Conservation (phyloP, 64 coral and sea anemone genomes). For the Montipora cactus region DNA sequence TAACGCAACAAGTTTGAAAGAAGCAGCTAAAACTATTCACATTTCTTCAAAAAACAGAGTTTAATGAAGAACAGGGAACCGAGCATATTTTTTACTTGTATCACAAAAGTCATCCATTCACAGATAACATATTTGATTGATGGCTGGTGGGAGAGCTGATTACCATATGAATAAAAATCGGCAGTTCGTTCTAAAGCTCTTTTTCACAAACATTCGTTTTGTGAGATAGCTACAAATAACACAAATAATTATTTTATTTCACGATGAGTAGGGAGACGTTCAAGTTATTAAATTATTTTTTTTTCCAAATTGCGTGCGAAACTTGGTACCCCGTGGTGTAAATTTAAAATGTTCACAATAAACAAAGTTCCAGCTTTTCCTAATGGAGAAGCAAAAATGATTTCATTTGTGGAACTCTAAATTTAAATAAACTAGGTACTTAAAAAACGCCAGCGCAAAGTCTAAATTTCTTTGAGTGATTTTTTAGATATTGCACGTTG, state of each 20-base stretch:
- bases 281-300: neutral
- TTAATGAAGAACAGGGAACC: neutral
- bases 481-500: neutral
- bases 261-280: no score
- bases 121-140: neutral
- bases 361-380: neutral
- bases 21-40: no score
- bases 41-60: neutral
- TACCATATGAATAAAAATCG: neutral
- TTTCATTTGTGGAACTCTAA: neutral
- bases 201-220: no score
- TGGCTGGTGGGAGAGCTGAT: neutral
- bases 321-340: neutral
- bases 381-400: neutral
- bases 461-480: neutral
- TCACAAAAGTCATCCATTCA: neutral
- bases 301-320: neutral
- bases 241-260: neutral
- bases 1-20: no score
- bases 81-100: neutral
- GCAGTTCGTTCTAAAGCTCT: neutral
- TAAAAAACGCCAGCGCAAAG: neutral
- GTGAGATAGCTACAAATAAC: no score
- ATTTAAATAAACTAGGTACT: neutral
- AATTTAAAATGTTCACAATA: neutral